Evolutionary conservation across 2,888 invertebrate genomes (phyloP).

Genomic region (Leucophenga montana): DNA sequence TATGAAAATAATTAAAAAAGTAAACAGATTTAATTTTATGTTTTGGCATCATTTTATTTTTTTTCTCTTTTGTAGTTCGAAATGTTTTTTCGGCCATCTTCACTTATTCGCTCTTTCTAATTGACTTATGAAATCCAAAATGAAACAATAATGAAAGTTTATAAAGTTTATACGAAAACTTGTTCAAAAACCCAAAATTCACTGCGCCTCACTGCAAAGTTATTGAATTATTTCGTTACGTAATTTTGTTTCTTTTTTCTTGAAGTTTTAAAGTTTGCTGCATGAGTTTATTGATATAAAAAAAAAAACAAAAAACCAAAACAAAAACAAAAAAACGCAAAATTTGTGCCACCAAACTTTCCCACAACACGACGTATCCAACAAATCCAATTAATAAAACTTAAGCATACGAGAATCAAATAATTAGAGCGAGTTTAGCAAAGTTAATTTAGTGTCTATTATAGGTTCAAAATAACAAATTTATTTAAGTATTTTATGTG

Average conservation of each 20-base stretch:
- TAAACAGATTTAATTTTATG: conserved; percentile 35
- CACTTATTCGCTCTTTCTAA: not conserved
- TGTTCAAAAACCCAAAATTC: not conserved
- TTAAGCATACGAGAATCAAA: too few relatives aligned
- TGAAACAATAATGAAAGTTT: not conserved
- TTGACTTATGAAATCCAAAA: not conserved
- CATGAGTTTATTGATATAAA: conserved; percentile 45
- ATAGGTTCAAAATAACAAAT: too few relatives aligned
- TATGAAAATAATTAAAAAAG: too few relatives aligned
- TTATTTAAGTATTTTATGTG: not conserved
- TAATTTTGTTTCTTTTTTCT: not conserved
- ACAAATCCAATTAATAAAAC: conserved; percentile 9
- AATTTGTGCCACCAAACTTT: conserved; percentile 21
- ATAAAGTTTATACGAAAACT: not conserved
- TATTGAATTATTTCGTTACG: not conserved
- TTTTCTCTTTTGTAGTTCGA: conserved; percentile 41
- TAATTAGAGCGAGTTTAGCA: too few relatives aligned
- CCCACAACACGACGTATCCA: conserved; percentile 3
- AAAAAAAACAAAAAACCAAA: conserved; percentile 8
- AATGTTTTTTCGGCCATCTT: conserved; percentile 10
- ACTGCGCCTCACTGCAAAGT: conserved; percentile 9
- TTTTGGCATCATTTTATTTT: conserved; percentile 41
- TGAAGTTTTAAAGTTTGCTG: conserved; percentile 42
- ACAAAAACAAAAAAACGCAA: conserved; percentile 9
- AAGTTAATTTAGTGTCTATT: too few relatives aligned